phyloP scores from a whole-genome alignment of 2,113 vertebrate species.

The Pangasianodon hypophthalmus region DNA sequence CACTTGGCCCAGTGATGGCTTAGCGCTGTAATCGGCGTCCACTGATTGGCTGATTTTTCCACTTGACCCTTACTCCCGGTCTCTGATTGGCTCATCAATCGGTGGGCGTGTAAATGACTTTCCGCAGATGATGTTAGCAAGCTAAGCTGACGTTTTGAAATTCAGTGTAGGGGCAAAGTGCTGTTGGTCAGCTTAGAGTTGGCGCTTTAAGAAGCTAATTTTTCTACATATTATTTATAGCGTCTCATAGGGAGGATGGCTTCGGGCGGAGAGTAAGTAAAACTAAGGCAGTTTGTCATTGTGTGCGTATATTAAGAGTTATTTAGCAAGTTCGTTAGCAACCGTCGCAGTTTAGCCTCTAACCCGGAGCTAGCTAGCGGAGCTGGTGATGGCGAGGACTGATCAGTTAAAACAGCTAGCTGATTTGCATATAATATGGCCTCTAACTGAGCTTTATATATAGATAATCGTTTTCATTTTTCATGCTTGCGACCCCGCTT shows the following conservation, averaged over 20 bases:
- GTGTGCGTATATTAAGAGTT: background rate
- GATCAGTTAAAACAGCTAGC: background rate
- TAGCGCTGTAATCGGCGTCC: background rate
- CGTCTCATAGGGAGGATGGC: slow-evolving; percentile 73
- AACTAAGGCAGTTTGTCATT: background rate
- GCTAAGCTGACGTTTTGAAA: slow-evolving; percentile 56
- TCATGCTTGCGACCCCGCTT: background rate
- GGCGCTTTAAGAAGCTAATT: slow-evolving; percentile 56
- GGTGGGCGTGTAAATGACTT: slow-evolving; percentile 37
- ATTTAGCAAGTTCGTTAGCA: slow-evolving; percentile 15
- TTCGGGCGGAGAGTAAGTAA: slow-evolving; percentile 80
- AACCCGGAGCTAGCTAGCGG: slow-evolving; percentile 28
- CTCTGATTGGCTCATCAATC: slow-evolving; percentile 61
- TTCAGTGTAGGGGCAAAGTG: slow-evolving; percentile 54
- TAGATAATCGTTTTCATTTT: background rate
- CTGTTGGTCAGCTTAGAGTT: slow-evolving; percentile 48
- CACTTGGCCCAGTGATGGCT: slow-evolving; percentile 18
- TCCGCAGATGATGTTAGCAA: slow-evolving; percentile 58
- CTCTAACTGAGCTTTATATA: too few relatives aligned
- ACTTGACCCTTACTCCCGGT: background rate
- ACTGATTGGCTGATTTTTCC: slow-evolving; percentile 24
- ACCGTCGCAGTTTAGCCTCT: slow-evolving; percentile 18
- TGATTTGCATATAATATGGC: background rate
- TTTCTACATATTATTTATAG: slow-evolving; percentile 73
- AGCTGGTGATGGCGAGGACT: background rate